Base-by-base conservation (phyloP, 2,888 invertebrate species). In the Keiferia lycopersicella region DNA sequence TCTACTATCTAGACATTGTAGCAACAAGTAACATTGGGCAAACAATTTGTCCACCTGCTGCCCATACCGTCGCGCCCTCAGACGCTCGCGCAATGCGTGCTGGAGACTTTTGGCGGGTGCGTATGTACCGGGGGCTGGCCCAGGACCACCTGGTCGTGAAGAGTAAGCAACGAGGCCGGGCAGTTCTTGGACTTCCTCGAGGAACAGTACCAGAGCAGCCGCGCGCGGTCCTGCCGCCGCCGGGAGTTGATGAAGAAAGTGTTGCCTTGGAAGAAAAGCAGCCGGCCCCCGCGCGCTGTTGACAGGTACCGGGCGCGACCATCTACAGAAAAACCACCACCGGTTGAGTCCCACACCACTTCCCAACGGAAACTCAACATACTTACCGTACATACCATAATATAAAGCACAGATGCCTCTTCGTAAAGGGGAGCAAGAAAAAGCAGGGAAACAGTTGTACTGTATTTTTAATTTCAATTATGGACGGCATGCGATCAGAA, bases 181-280 rank as follows among this genome's bases (percentile, higher is more conserved):
- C 87, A 88, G 66, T 76, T 79, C 26, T 77, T 78, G 11, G 84
- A 84, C 68, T 81, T 85, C 64, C 86, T 74, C n/a, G 82, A 83
- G 1, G 86, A 87, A 67, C 86, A 85, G 74, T 83, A 86, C 84
- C 86, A 86, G 41, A 86, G 77, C 51, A 84, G 72, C 6, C 83
- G 77, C 14, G 79, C 68, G 65, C 79, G 75, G 63, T 78, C 74
- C 68, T 78, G 76, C 38, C 73, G 79, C 68, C 79, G 82, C 51
- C 81, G 74, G 61, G 79, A 80, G 73, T 86, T 85, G 65, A 82
- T 80, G 79, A 84, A 85, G 76, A 78, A 87, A 0, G 83, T 86
- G 69, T 87, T 82, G 64, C 84, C 85, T 64, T 79, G 77, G 78
- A 80, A 83, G 74, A 81, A 81, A 45, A 87, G 78, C 63, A 86